Percentiles rank a stretch among this genome's conserved stretches.
These are phyloP conservation scores for Sternotherus odoratus DNA, from an alignment of 2,797 vertebrate genomes.

Conservation along the genomic window DNA sequence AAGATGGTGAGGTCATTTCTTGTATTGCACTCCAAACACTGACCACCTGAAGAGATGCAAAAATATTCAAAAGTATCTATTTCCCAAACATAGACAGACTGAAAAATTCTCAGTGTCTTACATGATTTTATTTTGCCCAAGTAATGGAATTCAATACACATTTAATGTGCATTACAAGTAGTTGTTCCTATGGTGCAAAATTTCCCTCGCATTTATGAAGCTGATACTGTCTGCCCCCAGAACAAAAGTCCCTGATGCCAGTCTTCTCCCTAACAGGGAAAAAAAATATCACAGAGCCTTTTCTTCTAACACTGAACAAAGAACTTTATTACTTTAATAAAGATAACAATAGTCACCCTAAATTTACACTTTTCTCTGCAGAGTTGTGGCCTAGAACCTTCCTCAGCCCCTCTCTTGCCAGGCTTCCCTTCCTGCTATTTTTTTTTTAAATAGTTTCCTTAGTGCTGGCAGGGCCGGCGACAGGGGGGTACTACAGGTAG, in stretches of 20 bases:
- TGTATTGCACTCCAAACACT: slow-evolving; percentile 57
- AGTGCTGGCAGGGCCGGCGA: too few species aligned
- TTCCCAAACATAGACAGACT: slow-evolving; percentile 43
- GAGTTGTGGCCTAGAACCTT: fast-evolving
- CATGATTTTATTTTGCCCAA: slow-evolving; percentile 28
- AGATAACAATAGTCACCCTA: neutral
- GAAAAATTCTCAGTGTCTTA: slow-evolving; percentile 45
- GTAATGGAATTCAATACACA: slow-evolving; percentile 32
- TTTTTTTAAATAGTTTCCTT: neutral
- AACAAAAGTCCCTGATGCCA: neutral
- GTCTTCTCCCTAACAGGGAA: too few species aligned
- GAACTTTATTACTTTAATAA: neutral
- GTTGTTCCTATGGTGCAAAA: neutral
- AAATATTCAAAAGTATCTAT: slow-evolving; percentile 57
- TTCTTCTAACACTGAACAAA: fast-evolving
- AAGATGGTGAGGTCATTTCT: slow-evolving; percentile 78
- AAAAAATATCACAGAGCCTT: fast-evolving
- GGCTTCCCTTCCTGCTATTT: neutral
- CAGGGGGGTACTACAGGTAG: too few species aligned
- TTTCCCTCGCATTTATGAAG: neutral
- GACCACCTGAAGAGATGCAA: slow-evolving; percentile 78
- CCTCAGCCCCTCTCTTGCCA: fast-evolving
- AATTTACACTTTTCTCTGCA: neutral
- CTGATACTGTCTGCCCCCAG: neutral
- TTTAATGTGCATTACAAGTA: slow-evolving; percentile 38